Evolutionary conservation across 2,888 invertebrate species (phyloP).

Genomic region (Trissoscelio sp.): DNA sequence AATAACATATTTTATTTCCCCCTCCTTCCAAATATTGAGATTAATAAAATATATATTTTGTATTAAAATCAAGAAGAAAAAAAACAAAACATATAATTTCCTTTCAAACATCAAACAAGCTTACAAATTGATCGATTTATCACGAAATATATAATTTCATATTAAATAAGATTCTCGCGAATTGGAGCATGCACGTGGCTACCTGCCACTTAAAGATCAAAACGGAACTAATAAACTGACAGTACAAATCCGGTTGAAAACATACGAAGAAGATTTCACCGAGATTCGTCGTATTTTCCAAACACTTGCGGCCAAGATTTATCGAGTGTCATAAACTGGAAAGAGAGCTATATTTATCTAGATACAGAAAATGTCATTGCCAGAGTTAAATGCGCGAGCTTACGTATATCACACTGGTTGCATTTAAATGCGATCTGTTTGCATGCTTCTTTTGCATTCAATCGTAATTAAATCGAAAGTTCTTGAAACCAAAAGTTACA

Average conservation of each 20-base stretch:
- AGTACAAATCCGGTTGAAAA: constrained; percentile 23
- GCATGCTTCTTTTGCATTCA: constrained; percentile 2
- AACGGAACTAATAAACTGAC: constrained; percentile 17
- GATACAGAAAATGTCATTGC: constrained; percentile 46
- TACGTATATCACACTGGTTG: background rate
- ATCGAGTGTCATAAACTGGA: constrained; percentile 34
- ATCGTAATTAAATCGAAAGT: constrained; percentile 20
- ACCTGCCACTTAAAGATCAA: constrained; percentile 2
- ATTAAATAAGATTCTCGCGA: background rate
- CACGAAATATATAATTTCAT: background rate
- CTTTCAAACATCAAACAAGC: too few species aligned
- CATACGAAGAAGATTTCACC: constrained; percentile 33
- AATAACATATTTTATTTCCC: too few species aligned
- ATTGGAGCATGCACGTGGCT: constrained; percentile 18
- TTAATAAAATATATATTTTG: too few species aligned
- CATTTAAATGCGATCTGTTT: constrained; percentile 25
- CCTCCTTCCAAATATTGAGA: too few species aligned
- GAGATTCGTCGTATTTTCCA: constrained; percentile 24
- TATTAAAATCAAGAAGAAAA: background rate
- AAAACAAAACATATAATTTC: too few species aligned
- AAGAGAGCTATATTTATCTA: constrained; percentile 35
- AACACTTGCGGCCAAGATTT: constrained; percentile 23
- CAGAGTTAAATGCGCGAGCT: constrained; percentile 16
- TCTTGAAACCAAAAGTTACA: constrained; percentile 17
- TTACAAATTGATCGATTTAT: background rate